Conservation (phyloP, 2,113 vertebrate genomes). For the Balaeniceps rex region DNA sequence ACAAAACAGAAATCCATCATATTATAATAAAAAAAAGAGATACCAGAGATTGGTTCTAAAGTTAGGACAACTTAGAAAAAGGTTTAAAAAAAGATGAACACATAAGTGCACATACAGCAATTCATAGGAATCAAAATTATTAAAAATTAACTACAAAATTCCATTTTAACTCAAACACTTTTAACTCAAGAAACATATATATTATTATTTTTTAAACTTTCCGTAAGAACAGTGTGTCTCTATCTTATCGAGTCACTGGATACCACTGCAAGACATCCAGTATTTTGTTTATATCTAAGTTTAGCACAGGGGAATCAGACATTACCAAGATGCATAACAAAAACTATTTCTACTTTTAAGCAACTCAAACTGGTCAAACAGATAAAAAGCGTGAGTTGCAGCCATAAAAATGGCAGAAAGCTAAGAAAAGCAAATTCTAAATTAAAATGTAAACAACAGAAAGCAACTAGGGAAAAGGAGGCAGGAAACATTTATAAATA, state of each 20-base stretch:
- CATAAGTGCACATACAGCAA: fast-evolving
- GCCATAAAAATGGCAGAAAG: background rate
- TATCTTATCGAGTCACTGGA: background rate
- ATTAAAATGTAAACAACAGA: background rate
- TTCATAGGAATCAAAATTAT: background rate
- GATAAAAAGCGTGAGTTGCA: background rate
- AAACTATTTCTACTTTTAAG: too few species aligned
- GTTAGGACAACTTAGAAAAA: background rate
- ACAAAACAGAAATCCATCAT: background rate
- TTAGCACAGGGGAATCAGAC: background rate
- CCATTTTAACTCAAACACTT: background rate
- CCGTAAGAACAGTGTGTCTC: background rate
- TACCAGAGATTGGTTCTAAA: background rate
- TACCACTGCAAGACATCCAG: background rate
- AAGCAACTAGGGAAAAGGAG: background rate
- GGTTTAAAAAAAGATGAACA: background rate
- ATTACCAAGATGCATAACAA: background rate
- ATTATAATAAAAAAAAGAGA: background rate
- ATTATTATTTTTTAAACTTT: background rate
- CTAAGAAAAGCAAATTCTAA: background rate
- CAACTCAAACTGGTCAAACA: background rate
- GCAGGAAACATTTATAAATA: background rate
- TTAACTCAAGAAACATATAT: background rate
- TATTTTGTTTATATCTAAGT: background rate
- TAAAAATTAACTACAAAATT: background rate